Evolutionary conservation across 2,797 vertebrate genomes (phyloP), one percentile per base, ranked within the genome.

Genomic region (Nyctalus aviator): DNA sequence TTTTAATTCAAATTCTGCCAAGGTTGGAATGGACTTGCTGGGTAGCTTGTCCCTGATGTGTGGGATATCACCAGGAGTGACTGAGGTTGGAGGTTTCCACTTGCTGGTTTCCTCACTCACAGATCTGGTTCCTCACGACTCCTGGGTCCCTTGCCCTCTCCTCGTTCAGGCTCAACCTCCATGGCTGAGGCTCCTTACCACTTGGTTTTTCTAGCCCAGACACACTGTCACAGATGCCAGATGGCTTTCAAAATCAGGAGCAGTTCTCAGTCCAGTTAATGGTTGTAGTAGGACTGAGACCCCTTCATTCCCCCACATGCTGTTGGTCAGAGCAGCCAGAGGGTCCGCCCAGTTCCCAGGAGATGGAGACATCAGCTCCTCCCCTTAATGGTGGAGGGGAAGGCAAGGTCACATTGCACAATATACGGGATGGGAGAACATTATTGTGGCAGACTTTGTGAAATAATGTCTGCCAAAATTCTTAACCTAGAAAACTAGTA

Each of bases 91-190:
- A 21, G 59, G 23, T 59, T 77, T 79, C 64, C 50, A 23, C 48
- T 32, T 25, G 6, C 14, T 12, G 27, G 17, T 27, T 53, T 44
- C 79, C 71, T 62, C 3, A 1, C 21, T 50, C 37, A 17, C 30
- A 8, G 23, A 6, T 62, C 10, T n/a, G 15, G 6, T 37, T 37
- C 32, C 18, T 64, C 9, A 0, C 8, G 25, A 17, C 14, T 11
- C 27, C 82, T 8, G 3, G 11, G 2, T n/a, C 20, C 11, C 8
- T n/a, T 6, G 6, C 48, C 4, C 25, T 55, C 0, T 55, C 17
- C 32, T 69, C 18, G 0, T 12, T 27, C 10, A 3, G 6, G 6
- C 23, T 35, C 18, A 0, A 0, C 20, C 46, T 21, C 41, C 23
- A 5, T 6, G 81, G 21, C 48, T n/a, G 9, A 20, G 46, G 7